A percentile compares a stretch with the other conserved stretches of the same genome.
Conservation (phyloP, 1,140 invertebrate species). For the Drosophila carrolli region DNA sequence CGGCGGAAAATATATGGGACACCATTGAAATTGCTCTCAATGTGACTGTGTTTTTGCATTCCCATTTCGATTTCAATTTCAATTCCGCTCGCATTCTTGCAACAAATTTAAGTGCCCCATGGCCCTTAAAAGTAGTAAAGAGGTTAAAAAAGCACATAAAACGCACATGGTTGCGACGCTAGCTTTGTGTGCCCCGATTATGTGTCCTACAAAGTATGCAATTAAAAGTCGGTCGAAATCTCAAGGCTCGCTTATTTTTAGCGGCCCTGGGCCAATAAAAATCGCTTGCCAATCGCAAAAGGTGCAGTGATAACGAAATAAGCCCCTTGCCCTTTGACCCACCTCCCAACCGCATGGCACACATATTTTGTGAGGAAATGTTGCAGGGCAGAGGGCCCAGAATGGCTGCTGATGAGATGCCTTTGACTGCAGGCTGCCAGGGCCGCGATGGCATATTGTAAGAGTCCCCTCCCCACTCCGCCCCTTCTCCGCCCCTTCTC, state of each 20-base stretch:
- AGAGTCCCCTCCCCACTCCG: slow-evolving; percentile 2
- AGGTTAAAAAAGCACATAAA: slow-evolving; percentile 27
- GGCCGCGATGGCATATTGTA: slow-evolving; percentile 46
- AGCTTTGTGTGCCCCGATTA: slow-evolving; percentile 17
- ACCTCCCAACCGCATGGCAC: neutral
- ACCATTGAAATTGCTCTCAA: slow-evolving; percentile 21
- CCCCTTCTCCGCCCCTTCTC: neutral
- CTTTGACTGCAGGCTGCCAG: slow-evolving; percentile 45
- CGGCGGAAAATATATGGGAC: slow-evolving; percentile 6
- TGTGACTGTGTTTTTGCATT: slow-evolving; percentile 23
- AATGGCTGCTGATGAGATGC: slow-evolving; percentile 46
- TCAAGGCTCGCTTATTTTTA: slow-evolving; percentile 1
- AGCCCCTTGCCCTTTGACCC: slow-evolving; percentile 9
- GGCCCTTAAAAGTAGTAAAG: slow-evolving; percentile 19
- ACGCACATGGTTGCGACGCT: slow-evolving; percentile 15
- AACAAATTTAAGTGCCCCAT: slow-evolving; percentile 44
- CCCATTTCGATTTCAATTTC: slow-evolving; percentile 27
- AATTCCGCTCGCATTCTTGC: slow-evolving; percentile 38
- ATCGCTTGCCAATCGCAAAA: slow-evolving; percentile 40
- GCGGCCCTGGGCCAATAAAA: slow-evolving; percentile 35
- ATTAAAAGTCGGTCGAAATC: slow-evolving; percentile 33
- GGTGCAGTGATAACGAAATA: slow-evolving; percentile 49
- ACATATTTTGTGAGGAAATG: slow-evolving; percentile 17
- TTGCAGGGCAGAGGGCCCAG: neutral
- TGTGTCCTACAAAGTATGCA: slow-evolving; percentile 37